Percentiles rank a stretch among this genome's conserved stretches.
Evolutionary conservation across 1,140 invertebrate genomes (phyloP).

Genomic region (Scaptomyza pallida): DNA sequence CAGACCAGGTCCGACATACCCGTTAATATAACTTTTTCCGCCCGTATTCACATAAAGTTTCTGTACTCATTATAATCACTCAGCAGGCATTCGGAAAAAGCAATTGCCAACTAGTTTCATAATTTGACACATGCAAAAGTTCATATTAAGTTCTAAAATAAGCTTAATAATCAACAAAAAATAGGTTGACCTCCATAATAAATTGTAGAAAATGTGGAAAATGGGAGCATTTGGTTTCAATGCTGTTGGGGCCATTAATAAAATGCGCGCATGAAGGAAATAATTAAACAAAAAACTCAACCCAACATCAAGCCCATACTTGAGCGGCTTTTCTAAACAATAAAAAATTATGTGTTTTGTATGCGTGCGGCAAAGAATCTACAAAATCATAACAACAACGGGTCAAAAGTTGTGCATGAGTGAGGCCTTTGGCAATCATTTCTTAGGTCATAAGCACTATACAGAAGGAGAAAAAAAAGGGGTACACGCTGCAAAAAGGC

Average conservation of each 20-base stretch:
- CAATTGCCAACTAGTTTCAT: not conserved
- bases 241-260: conserved; percentile 63
- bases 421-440: conserved; percentile 41
- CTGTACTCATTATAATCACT: not conserved
- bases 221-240: conserved; percentile 7
- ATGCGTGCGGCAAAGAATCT: conserved; percentile 52
- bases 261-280: conserved; percentile 72
- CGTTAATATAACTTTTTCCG: not conserved
- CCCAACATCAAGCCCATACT: conserved; percentile 2
- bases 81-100: not conserved
- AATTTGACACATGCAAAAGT: not conserved
- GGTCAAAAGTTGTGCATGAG: conserved; percentile 25
- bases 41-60: not conserved
- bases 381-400: conserved; percentile 21
- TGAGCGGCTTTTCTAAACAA: conserved; percentile 80
- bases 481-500: conserved; percentile 8
- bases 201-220: not conserved
- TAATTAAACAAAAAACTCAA: conserved; percentile 67
- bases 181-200: conserved; percentile 14
- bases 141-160: not conserved
- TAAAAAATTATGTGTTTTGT: conserved; percentile 79
- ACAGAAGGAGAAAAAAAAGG: conserved; percentile 24
- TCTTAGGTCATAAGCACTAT: conserved; percentile 50
- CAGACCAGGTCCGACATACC: not conserved
- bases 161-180: not conserved